A percentile compares a stretch with the other conserved stretches of the same genome.
phyloP scores from a whole-genome alignment of 1,140 invertebrate species.

The Aricia agestis region DNA sequence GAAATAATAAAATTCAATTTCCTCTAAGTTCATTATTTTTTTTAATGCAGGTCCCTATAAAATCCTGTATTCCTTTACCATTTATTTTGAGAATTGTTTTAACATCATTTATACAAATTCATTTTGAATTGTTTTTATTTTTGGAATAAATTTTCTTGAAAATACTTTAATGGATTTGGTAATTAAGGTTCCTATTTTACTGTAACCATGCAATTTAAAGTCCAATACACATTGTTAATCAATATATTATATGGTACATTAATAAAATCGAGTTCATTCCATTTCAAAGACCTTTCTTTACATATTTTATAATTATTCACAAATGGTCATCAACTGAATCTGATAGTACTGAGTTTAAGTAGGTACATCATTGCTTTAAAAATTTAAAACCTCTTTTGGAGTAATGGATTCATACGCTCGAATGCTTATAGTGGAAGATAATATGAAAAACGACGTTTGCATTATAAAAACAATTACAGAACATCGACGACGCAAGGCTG shows the following conservation, averaged over 20 bases:
- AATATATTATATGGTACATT: background rate
- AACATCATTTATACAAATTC: constrained; percentile 44
- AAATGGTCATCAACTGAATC: background rate
- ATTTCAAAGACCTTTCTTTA: background rate
- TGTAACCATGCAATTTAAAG: constrained; percentile 16
- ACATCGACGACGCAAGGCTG: too few species aligned
- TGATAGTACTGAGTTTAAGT: background rate
- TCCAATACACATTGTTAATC: constrained; percentile 3
- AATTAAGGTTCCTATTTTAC: constrained; percentile 69
- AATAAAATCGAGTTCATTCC: constrained; percentile 11
- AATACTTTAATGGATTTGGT: constrained; percentile 54
- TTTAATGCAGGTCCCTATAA: constrained; percentile 64
- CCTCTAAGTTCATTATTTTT: constrained; percentile 69
- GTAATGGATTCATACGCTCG: too few species aligned
- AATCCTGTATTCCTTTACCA: constrained; percentile 65
- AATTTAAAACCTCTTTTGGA: too few species aligned
- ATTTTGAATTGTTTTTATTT: constrained; percentile 73
- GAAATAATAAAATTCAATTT: constrained; percentile 76
- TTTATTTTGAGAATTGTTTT: constrained; percentile 71
- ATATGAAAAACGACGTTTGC: too few species aligned
- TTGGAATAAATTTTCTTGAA: constrained; percentile 72
- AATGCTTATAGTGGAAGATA: too few species aligned
- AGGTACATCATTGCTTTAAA: too few species aligned
- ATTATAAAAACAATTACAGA: too few species aligned
- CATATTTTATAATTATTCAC: background rate